Percentiles rank a stretch among this genome's conserved stretches.
Evolutionary conservation across 2,113 vertebrate genomes (phyloP).

Genomic region (Xiphophorus maculatus): DNA sequence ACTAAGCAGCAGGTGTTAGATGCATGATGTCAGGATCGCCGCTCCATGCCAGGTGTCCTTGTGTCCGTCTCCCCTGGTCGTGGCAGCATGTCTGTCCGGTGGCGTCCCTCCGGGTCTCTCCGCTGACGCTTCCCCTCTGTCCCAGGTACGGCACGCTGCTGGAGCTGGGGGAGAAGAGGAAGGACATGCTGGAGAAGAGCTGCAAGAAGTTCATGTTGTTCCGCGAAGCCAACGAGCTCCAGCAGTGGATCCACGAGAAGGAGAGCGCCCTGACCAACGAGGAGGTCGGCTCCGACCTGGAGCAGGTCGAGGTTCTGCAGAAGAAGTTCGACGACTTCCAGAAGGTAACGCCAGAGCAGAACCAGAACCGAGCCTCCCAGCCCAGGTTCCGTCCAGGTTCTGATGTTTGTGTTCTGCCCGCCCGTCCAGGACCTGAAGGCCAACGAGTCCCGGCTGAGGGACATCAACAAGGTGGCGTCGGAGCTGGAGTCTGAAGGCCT

Average conservation of each 20-base stretch:
- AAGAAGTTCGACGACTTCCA: conserved; percentile 99
- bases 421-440: conserved; percentile 91
- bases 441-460: conserved; percentile 95
- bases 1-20: not conserved
- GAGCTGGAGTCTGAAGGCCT: conserved; percentile 97
- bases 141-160: conserved; percentile 89
- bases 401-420: not conserved
- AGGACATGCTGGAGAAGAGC: conserved; percentile 98
- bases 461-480: conserved; percentile 96
- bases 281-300: conserved; percentile 94
- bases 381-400: not conserved
- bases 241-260: conserved; percentile 99
- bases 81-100: conserved; percentile 6
- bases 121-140: not conserved
- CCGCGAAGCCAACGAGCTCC: conserved; percentile 94
- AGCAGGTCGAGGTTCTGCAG: conserved; percentile 98
- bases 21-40: not conserved
- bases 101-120: not conserved
- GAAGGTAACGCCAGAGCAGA: conserved; percentile 81
- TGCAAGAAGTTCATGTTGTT: conserved; percentile 99
- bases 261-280: conserved; percentile 91
- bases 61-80: not conserved
- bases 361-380: no score
- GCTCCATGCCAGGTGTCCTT: not conserved
- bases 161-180: conserved; percentile 94